Percentiles rank a stretch among this genome's conserved stretches.
Conservation (phyloP, 1,140 invertebrate genomes). For the Drosophila azteca region DNA sequence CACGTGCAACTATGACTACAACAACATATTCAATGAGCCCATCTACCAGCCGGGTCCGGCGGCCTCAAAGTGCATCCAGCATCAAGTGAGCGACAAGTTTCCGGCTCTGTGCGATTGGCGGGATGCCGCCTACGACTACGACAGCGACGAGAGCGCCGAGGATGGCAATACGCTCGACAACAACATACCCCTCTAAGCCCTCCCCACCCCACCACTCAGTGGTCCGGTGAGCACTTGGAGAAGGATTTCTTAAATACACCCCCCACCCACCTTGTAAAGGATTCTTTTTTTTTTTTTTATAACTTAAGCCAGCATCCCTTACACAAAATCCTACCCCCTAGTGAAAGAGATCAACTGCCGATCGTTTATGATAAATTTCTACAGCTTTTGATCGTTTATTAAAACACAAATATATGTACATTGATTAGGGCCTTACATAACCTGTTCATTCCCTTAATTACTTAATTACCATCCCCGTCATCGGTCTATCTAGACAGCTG, state of each 20-base stretch:
- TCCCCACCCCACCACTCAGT: too few species aligned
- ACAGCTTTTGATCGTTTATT: neutral
- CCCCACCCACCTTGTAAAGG: neutral
- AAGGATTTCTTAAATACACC: neutral
- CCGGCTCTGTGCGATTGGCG: slow-evolving; percentile 67
- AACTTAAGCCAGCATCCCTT: neutral
- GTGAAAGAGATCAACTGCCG: too few species aligned
- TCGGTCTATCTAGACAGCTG: neutral
- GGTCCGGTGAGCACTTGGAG: too few species aligned
- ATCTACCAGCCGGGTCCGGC: slow-evolving; percentile 62
- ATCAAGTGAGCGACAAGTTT: slow-evolving; percentile 59
- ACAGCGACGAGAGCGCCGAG: slow-evolving; percentile 52
- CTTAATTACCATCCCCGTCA: too few species aligned
- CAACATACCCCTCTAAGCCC: slow-evolving; percentile 42
- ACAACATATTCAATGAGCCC: slow-evolving; percentile 65
- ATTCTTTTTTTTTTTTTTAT: slow-evolving; percentile 19
- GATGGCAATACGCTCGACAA: slow-evolving; percentile 55
- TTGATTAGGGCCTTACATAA: neutral
- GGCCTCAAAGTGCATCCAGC: slow-evolving; percentile 58
- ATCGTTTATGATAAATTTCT: neutral
- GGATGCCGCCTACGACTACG: slow-evolving; percentile 33
- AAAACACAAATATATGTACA: slow-evolving; percentile 1
- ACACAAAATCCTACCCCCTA: neutral
- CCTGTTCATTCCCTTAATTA: too few species aligned
- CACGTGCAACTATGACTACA: slow-evolving; percentile 79